Percentiles rank a stretch among this genome's conserved stretches.
phyloP scores from a whole-genome alignment of 2,888 invertebrate genomes.

The Danaus chrysippus region DNA sequence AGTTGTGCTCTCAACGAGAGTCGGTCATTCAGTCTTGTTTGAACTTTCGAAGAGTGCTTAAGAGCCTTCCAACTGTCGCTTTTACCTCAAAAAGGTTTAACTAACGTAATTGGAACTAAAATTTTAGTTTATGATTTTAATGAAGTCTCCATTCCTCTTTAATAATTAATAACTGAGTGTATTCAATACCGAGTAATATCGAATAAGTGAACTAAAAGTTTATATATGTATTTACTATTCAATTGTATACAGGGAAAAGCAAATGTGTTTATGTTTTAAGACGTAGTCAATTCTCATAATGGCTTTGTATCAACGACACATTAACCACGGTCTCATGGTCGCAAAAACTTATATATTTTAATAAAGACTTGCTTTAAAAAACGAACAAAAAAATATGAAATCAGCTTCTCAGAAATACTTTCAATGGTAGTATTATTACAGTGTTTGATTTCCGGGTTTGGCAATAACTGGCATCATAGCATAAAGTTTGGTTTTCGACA shows the following conservation, averaged over 20 bases:
- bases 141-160: not conserved
- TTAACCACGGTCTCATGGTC: not conserved
- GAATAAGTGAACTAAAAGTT: too few species aligned
- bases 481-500: slow-evolving; percentile 26
- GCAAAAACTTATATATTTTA: slow-evolving; percentile 13
- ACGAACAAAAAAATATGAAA: slow-evolving; percentile 20
- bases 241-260: too few species aligned
- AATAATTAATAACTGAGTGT: not conserved
- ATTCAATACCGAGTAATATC: too few species aligned
- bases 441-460: slow-evolving; percentile 30
- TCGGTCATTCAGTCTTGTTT: slow-evolving; percentile 30
- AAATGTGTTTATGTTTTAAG: not conserved
- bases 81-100: slow-evolving; percentile 22
- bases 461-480: slow-evolving; percentile 28
- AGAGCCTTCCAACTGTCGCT: slow-evolving; percentile 26
- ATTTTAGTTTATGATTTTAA: slow-evolving; percentile 4
- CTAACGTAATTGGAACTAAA: slow-evolving; percentile 22
- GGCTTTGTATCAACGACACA: slow-evolving; percentile 3
- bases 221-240: too few species aligned
- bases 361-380: slow-evolving; percentile 15
- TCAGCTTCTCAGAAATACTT: slow-evolving; percentile 21
- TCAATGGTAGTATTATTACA: slow-evolving; percentile 27
- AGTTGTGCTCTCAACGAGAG: slow-evolving; percentile 19
- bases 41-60: slow-evolving; percentile 25
- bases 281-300: not conserved